Evolutionary conservation across 2,888 invertebrate species (phyloP).

Genomic region (Drosophila neonasuta): DNA sequence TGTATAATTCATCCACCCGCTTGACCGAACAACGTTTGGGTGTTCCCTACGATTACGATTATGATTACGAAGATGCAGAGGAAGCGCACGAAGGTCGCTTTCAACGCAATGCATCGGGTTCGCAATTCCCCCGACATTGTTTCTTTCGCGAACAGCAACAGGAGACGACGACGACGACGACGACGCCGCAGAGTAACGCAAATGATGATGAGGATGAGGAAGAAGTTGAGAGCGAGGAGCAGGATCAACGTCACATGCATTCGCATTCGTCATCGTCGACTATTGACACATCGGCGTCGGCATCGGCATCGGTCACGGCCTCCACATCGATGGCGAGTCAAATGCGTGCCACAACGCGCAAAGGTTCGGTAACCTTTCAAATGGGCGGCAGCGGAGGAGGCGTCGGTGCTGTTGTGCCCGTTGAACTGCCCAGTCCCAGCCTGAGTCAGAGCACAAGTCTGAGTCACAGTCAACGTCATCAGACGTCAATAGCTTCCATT

Average conservation of each 20-base stretch:
- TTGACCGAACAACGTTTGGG: slow-evolving; percentile 42
- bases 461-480: slow-evolving; percentile 21
- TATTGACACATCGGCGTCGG: slow-evolving; percentile 23
- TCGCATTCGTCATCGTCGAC: slow-evolving; percentile 72
- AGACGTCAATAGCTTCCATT: slow-evolving; percentile 68
- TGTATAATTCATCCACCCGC: slow-evolving; percentile 78
- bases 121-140: slow-evolving; percentile 81
- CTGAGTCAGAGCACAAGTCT: background rate
- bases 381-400: slow-evolving; percentile 37
- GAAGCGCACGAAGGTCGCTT: slow-evolving; percentile 65
- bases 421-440: slow-evolving; percentile 7
- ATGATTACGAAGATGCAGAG: slow-evolving; percentile 33
- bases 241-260: slow-evolving; percentile 37
- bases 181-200: background rate
- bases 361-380: slow-evolving; percentile 81
- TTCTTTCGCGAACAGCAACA: slow-evolving; percentile 78
- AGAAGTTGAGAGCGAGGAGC: slow-evolving; percentile 21
- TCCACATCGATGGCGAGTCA: slow-evolving; percentile 23
- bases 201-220: slow-evolving; percentile 15
- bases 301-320: background rate
- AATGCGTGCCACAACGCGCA: slow-evolving; percentile 75
- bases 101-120: slow-evolving; percentile 81
- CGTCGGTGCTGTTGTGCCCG: slow-evolving; percentile 12
- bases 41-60: slow-evolving; percentile 28
- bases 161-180: slow-evolving; percentile 12